Conservation (phyloP, 2,888 invertebrate species). For the Campoletis raptor region DNA sequence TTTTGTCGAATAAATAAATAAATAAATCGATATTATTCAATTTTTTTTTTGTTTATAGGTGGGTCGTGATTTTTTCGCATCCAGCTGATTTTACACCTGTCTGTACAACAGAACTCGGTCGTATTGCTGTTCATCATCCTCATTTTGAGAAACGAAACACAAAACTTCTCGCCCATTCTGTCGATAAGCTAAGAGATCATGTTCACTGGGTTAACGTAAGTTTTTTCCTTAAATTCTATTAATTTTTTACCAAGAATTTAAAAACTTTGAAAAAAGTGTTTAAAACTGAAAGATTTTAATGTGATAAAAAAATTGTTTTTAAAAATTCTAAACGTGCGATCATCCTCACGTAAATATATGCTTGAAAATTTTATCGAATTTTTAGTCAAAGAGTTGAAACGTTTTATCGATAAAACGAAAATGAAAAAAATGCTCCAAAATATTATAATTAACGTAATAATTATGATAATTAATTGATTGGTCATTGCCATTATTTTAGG, state of each 20-base stretch:
- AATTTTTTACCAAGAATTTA: neutral
- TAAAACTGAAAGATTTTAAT: no score
- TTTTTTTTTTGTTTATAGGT: conserved; percentile 85
- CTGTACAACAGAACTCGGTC: conserved; percentile 94
- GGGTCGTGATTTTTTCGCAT: conserved; percentile 95
- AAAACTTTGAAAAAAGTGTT: neutral
- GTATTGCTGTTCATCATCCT: conserved; percentile 89
- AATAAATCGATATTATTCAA: neutral
- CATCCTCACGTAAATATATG: no score
- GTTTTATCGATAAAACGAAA: neutral
- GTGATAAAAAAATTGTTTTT: no score
- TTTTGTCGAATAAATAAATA: neutral
- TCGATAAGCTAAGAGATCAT: conserved; percentile 91
- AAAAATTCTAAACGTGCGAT: no score
- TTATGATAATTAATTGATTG: no score
- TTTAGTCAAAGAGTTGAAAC: no score
- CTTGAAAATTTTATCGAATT: neutral
- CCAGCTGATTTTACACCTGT: conserved; percentile 96
- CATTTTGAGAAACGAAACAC: conserved; percentile 90
- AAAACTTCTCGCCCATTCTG: conserved; percentile 93
- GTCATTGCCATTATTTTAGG: conserved; percentile 80
- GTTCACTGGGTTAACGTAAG: conserved; percentile 91
- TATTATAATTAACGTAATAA: no score
- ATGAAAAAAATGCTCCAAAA: neutral
- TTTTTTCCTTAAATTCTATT: conserved; percentile 12